phyloP scores from a whole-genome alignment of 2,888 invertebrate genomes.

The Pimpla rufipes region DNA sequence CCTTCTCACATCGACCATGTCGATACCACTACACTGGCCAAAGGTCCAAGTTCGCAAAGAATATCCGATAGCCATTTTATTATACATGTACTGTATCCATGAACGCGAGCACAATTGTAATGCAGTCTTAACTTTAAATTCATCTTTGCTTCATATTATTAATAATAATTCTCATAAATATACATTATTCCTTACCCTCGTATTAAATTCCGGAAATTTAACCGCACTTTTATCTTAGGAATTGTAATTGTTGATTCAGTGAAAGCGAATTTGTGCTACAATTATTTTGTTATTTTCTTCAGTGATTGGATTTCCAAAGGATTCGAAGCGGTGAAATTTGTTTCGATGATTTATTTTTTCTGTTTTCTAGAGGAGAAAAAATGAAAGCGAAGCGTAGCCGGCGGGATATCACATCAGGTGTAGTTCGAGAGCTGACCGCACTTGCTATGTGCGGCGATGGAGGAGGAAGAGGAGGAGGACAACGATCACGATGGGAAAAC shows the following conservation, averaged over 20 bases:
- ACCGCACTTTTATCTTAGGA: too few species aligned
- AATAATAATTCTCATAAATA: too few species aligned
- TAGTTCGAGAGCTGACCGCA: conserved; percentile 30
- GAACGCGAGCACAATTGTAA: neutral
- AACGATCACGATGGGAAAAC: conserved; percentile 51
- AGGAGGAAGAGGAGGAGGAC: conserved; percentile 23
- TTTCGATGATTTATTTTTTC: conserved; percentile 23
- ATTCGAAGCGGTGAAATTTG: neutral
- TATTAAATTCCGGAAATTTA: too few species aligned
- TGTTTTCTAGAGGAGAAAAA: conserved; percentile 28
- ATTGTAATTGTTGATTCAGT: neutral
- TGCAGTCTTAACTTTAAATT: too few species aligned
- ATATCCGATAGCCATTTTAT: conserved; percentile 19
- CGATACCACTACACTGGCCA: conserved; percentile 8
- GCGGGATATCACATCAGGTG: conserved; percentile 45
- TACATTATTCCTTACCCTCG: too few species aligned
- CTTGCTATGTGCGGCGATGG: conserved; percentile 6
- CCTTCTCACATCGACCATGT: conserved; percentile 24
- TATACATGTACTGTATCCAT: conserved; percentile 3
- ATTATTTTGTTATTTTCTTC: neutral
- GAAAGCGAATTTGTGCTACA: neutral
- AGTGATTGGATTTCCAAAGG: neutral
- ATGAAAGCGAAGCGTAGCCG: conserved; percentile 29
- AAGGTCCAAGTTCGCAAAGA: conserved; percentile 35
- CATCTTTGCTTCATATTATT: too few species aligned